Evolutionary conservation across 2,797 vertebrate genomes (phyloP).

Genomic region (Toxotes lorentzi): DNA sequence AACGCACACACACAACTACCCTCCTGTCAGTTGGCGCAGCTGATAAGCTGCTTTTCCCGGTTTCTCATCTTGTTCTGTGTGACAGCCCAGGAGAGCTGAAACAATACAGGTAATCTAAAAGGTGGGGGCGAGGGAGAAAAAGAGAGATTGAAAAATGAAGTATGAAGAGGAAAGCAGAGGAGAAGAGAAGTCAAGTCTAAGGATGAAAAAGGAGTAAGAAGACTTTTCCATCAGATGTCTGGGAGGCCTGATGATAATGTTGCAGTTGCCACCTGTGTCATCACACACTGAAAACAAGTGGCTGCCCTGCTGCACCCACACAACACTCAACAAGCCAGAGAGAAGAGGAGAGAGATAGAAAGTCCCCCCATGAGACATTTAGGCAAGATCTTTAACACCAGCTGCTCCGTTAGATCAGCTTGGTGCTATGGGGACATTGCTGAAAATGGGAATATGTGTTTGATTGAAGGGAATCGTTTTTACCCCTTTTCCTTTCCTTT

Average conservation of each 20-base stretch:
- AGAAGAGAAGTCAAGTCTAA: slow-evolving; percentile 7
- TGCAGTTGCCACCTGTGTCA: slow-evolving; percentile 77
- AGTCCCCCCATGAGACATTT: slow-evolving; percentile 35
- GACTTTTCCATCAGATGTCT: slow-evolving; percentile 77
- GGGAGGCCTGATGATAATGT: slow-evolving; percentile 69
- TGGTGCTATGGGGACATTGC: not conserved
- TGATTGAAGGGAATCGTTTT: not conserved
- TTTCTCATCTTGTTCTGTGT: slow-evolving; percentile 77
- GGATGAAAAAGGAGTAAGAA: slow-evolving; percentile 56
- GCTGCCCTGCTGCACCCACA: slow-evolving; percentile 62
- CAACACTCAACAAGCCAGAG: slow-evolving; percentile 52
- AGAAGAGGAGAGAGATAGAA: slow-evolving; percentile 9
- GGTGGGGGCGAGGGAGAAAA: slow-evolving; percentile 25
- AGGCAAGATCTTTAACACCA: slow-evolving; percentile 45
- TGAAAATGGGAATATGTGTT: slow-evolving; percentile 20
- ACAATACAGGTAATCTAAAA: slow-evolving; percentile 78
- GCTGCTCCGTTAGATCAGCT: slow-evolving; percentile 14
- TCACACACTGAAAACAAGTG: slow-evolving; percentile 55
- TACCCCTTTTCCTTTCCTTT: not conserved
- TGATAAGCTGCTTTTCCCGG: slow-evolving; percentile 78
- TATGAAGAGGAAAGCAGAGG: slow-evolving; percentile 19
- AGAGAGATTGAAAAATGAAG: slow-evolving; percentile 39
- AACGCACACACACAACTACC: slow-evolving; percentile 20
- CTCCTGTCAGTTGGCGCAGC: slow-evolving; percentile 72
- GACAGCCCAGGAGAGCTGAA: slow-evolving; percentile 78